Evolutionary conservation across 2,113 vertebrate genomes (phyloP), one percentile per base, ranked within the genome.

Genomic region (Pongo pygmaeus): DNA sequence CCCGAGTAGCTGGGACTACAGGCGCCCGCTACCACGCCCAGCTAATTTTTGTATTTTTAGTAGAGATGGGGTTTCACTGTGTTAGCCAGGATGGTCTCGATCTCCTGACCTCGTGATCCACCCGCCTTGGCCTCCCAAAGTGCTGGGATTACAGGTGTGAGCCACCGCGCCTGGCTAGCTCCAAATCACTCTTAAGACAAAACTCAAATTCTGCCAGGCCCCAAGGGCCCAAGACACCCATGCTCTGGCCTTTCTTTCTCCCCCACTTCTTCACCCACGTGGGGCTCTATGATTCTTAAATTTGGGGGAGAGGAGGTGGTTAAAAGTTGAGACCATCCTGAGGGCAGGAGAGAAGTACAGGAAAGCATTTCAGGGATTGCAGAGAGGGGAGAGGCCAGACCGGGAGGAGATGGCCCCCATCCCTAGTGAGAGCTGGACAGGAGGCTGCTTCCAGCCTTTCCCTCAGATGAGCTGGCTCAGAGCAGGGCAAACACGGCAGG

Each of bases 401-500:
- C 0, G 0, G 43, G n/a, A 38, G 64, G 40, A 32, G 32, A 48
- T 2, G n/a, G 48, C 72, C 2, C 67, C n/a, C 23, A 0, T 2
- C 20, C n/a, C 5, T 57, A 7, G 12, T 12, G 16, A 11, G 13
- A 32, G 35, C 38, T 0, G 0, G 43, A 32, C 3, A 10, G 43
- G 74, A 18, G 7, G 3, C n/a, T 8, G 35, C 0, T 10, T 30
- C 46, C 40, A 20, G 57, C 13, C 2, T 64, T 16, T 43, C 38
- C 10, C 57, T 25, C 3, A 0, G 27, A 38, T 48, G 61, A 80
- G 48, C 57, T 40, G 32, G 18, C 6, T 16, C 43, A 8, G 23
- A 43, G 20, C 0, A 8, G 69, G 64, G 18, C 22, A 9, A 8
- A 12, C 0, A 0, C 35, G 48, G 9, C 12, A 0, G 8, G 17